These are phyloP conservation scores for Crepidodera aurea DNA, from an alignment of 2,888 invertebrate species.

Conservation along the genomic window DNA sequence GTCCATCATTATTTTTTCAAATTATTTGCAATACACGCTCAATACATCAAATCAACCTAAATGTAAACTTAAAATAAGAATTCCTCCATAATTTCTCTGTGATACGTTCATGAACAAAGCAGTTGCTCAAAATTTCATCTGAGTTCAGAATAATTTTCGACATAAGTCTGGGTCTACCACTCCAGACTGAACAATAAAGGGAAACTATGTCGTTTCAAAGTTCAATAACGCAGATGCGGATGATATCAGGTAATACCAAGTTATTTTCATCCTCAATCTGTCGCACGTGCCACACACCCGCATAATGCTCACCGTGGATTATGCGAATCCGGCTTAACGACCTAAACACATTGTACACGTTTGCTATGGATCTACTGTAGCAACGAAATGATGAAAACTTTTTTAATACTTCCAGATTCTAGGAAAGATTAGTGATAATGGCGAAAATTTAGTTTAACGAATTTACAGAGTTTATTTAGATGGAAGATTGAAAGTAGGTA, in stretches of 20 bases:
- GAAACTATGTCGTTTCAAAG: slow-evolving; percentile 26
- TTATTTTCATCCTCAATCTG: slow-evolving; percentile 39
- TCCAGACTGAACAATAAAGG: slow-evolving; percentile 22
- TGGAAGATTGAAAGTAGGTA: no score
- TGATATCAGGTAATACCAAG: slow-evolving; percentile 34
- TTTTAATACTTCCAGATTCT: background rate
- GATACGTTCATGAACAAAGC: background rate
- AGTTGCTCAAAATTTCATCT: background rate
- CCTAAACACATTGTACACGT: slow-evolving; percentile 3
- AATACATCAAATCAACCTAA: no score
- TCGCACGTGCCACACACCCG: slow-evolving; percentile 42
- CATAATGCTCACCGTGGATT: slow-evolving; percentile 40
- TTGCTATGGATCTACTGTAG: background rate
- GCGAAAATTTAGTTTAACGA: no score
- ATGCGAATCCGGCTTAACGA: slow-evolving; percentile 31
- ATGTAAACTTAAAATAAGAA: no score
- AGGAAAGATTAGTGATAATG: no score
- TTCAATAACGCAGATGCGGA: slow-evolving; percentile 30
- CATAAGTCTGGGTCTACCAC: slow-evolving; percentile 14
- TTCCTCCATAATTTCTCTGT: no score
- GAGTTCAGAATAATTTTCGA: background rate
- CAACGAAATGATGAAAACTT: background rate
- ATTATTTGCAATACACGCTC: no score
- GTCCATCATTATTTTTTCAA: no score
- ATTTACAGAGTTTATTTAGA: no score